Base-by-base conservation (phyloP, 2,888 invertebrate species). In the Artemia sinica region DNA sequence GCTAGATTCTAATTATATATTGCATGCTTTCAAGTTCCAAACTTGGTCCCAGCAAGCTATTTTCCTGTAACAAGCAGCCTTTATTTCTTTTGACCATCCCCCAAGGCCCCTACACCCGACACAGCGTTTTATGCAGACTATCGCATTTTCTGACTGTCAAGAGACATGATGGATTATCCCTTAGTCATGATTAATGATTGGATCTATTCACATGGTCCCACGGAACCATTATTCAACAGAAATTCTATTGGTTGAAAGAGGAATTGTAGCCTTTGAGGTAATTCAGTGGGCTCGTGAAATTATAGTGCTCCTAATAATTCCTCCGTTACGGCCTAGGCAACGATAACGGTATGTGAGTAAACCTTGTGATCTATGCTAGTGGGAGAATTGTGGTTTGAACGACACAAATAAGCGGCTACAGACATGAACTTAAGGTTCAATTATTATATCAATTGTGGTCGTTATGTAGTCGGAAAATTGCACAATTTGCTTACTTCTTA, bases 171-270 rank as follows among this genome's bases (percentile, higher is more conserved):
- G 63, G 11, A 58, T 58, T 58, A 11, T 58, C 63, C 41, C 63
- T 58, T n/a, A 58, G 63, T 58, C 63, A 58, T 58, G 63, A 58
- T 58, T 58, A 58, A 58, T 58, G 63, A 58, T 58, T 58, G 63
- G 63, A 58, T 58, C 63, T 58, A 58, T 58, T 58, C 63, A 28
- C 14, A 18, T 28, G 63, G 63, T n/a, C 63, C 28, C 63, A 10
- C 14, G 63, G 14, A 58, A 28, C 28, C 63, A 58, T 58, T 58
- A 58, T 28, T 58, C 63, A 58, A 18, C 14, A 28, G 63, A 58
- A 58, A 58, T 58, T 58, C 63, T 58, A 58, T 58, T 58, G 63
- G 63, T 28, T 58, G 63, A 58, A 58, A 58, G 63, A 58, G 28
- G 63, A 58, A 58, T 28, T 58, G 28, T 28, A 58, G 63, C 28